phyloP scores from a whole-genome alignment of 1,140 invertebrate species.

The Laupala kohalensis region DNA sequence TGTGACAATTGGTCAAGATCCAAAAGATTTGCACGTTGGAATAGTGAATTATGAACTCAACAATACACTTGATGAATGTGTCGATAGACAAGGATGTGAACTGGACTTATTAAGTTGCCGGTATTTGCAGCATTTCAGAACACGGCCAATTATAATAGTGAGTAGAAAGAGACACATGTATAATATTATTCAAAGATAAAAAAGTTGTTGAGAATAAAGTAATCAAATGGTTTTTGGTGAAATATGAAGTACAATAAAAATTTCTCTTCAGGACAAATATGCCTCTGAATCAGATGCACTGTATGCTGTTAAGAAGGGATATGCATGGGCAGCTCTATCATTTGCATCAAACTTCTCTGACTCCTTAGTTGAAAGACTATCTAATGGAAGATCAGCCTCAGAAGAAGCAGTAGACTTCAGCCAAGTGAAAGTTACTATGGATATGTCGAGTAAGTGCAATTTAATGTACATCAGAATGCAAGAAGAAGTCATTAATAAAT shows the following conservation, averaged over 20 bases:
- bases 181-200: not conserved
- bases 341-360: slow-evolving; percentile 35
- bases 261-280: slow-evolving; percentile 18
- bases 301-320: slow-evolving; percentile 29
- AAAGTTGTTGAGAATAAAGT: not conserved
- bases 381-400: slow-evolving; percentile 26
- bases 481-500: too few species aligned
- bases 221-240: too few species aligned
- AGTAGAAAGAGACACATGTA: slow-evolving; percentile 21
- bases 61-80: slow-evolving; percentile 28
- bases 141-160: slow-evolving; percentile 44
- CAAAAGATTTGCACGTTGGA: slow-evolving; percentile 64
- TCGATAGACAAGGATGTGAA: slow-evolving; percentile 40
- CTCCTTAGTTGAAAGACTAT: slow-evolving; percentile 27
- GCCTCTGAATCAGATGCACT: slow-evolving; percentile 25
- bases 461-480: not conserved
- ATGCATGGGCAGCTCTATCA: slow-evolving; percentile 37
- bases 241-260: too few species aligned
- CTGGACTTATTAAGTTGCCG: slow-evolving; percentile 57
- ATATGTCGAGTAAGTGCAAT: slow-evolving; percentile 38
- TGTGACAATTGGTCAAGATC: slow-evolving; percentile 82
- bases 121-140: slow-evolving; percentile 53
- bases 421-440: slow-evolving; percentile 32
- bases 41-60: slow-evolving; percentile 73
- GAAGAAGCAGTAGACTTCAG: slow-evolving; percentile 32